These are phyloP conservation scores for Pithys albifrons DNA, from an alignment of 2,113 vertebrate genomes.

Conservation along the genomic window DNA sequence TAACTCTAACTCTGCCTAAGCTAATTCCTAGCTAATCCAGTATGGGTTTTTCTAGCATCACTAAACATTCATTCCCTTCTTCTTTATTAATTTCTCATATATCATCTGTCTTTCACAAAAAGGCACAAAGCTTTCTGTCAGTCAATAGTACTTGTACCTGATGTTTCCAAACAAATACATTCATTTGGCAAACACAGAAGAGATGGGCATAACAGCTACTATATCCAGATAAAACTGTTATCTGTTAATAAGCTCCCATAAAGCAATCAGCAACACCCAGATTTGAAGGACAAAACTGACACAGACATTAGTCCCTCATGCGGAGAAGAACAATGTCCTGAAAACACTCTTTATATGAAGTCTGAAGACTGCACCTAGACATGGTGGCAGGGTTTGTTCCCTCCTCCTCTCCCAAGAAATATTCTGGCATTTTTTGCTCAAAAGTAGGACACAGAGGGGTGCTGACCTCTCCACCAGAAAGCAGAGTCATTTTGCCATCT, in stretches of 20 bases:
- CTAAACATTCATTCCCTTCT: background rate
- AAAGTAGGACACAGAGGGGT: background rate
- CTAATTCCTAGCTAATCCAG: background rate
- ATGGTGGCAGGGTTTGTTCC: background rate
- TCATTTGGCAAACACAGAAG: background rate
- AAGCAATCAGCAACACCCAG: background rate
- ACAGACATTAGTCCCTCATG: background rate
- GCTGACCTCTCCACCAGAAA: constrained; percentile 8
- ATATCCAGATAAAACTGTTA: background rate
- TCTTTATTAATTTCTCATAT: background rate
- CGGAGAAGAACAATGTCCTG: background rate
- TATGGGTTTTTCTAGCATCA: background rate
- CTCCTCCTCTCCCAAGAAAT: background rate
- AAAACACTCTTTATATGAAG: background rate
- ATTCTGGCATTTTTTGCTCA: background rate
- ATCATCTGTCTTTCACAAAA: background rate
- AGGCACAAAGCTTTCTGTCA: background rate
- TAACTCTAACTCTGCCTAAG: background rate
- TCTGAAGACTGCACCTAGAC: background rate
- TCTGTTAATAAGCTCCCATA: background rate
- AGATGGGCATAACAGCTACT: background rate
- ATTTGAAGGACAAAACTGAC: background rate
- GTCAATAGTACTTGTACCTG: background rate
- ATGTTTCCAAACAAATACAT: background rate
- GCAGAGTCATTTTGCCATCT: background rate